These are phyloP conservation scores for Galleria mellonella DNA, from an alignment of 1,140 invertebrate species.

Conservation along the genomic window DNA sequence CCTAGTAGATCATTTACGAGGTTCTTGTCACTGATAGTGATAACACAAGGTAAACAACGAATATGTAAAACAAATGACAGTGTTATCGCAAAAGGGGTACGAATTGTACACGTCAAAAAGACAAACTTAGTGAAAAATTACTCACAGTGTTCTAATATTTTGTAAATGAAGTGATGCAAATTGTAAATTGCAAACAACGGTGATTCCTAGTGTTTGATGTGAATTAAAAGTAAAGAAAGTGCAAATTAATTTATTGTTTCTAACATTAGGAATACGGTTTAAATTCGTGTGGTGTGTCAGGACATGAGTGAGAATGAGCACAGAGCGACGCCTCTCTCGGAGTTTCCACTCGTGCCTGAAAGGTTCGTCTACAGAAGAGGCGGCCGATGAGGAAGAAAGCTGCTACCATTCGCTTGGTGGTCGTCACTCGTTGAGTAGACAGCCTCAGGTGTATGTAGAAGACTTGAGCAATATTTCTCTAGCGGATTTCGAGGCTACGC, in stretches of 20 bases:
- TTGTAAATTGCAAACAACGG: neutral
- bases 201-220: neutral
- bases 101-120: constrained; percentile 3
- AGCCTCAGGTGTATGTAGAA: constrained; percentile 59
- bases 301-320: constrained; percentile 76
- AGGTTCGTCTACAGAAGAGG: constrained; percentile 78
- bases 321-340: constrained; percentile 77
- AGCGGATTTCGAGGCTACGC: constrained; percentile 52
- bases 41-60: constrained; percentile 29
- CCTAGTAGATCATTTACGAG: constrained; percentile 14
- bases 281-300: constrained; percentile 31
- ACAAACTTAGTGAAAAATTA: neutral
- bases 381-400: constrained; percentile 59
- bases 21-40: constrained; percentile 19
- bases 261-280: constrained; percentile 8
- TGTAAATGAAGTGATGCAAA: too few relatives aligned
- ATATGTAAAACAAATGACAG: constrained; percentile 27
- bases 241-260: neutral
- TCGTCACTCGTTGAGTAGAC: constrained; percentile 50
- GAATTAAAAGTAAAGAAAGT: neutral
- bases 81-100: constrained; percentile 24
- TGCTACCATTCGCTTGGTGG: constrained; percentile 65
- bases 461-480: constrained; percentile 56
- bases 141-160: too few relatives aligned
- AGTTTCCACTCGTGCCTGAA: constrained; percentile 80